A percentile compares a stretch with the other conserved stretches of the same genome.
Evolutionary conservation across 1,140 invertebrate species (phyloP).

Genomic region (Drosophila burlai): DNA sequence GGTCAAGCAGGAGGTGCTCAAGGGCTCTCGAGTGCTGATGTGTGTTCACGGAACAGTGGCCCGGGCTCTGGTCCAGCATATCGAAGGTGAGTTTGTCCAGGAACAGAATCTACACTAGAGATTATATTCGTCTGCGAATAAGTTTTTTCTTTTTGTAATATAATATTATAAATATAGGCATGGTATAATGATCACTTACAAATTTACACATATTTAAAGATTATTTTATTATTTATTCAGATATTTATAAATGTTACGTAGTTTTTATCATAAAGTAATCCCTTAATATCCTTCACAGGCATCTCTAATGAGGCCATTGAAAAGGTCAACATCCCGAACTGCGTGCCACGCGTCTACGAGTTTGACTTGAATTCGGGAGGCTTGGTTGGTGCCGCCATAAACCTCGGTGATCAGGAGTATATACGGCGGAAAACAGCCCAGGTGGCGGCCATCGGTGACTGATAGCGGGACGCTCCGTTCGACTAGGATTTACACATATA

Average conservation of each 20-base stretch:
- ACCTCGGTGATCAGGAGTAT: conserved; percentile 88
- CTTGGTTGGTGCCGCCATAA: conserved; percentile 87
- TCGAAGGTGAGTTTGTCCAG: conserved; percentile 86
- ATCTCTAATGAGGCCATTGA: conserved; percentile 88
- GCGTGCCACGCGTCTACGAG: conserved; percentile 90
- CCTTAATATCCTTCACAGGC: conserved; percentile 68
- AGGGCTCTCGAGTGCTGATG: conserved; percentile 88
- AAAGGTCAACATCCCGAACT: conserved; percentile 90
- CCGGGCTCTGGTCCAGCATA: conserved; percentile 89
- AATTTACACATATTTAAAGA: too few species aligned
- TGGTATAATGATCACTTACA: too few species aligned
- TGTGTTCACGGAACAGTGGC: conserved; percentile 91
- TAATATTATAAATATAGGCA: too few species aligned
- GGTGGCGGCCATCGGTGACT: conserved; percentile 75
- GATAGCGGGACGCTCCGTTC: conserved; percentile 11
- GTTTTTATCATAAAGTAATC: too few species aligned
- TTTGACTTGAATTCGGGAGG: conserved; percentile 87
- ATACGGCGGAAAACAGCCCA: conserved; percentile 88
- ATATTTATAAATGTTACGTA: too few species aligned
- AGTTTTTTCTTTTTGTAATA: too few species aligned
- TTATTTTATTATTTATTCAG: too few species aligned
- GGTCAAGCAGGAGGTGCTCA: conserved; percentile 88
- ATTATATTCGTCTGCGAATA: too few species aligned
- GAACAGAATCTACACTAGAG: too few species aligned
- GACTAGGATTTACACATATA: conserved; percentile 20